Evolutionary conservation across 2,797 vertebrate genomes (phyloP).

Genomic region (Acanthopagrus latus): DNA sequence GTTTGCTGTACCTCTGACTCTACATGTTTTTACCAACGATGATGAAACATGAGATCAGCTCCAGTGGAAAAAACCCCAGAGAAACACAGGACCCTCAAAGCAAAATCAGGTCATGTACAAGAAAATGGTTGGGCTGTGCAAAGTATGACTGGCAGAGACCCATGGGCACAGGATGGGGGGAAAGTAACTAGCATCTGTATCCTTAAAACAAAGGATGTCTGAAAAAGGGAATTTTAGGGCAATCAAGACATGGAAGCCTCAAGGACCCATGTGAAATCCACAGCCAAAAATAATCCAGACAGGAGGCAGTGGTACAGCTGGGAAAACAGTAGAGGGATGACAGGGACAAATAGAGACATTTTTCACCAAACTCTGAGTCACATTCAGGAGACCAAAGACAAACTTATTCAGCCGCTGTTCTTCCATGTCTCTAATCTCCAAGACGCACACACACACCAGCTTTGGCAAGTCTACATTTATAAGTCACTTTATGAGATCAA

Average conservation of each 20-base stretch:
- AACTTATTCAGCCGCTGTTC: conserved; percentile 38
- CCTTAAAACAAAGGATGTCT: conserved; percentile 47
- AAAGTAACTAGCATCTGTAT: conserved; percentile 19
- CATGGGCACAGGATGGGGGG: conserved; percentile 21
- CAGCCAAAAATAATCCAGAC: conserved; percentile 56
- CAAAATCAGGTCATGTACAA: conserved; percentile 58
- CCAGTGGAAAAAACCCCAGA: conserved; percentile 34
- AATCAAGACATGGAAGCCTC: conserved; percentile 44
- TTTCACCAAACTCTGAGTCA: conserved; percentile 58
- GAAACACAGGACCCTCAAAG: conserved; percentile 34
- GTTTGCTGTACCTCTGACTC: conserved; percentile 24
- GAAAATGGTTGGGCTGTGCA: conserved; percentile 22
- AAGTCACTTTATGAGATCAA: conserved; percentile 8
- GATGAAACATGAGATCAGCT: conserved; percentile 53
- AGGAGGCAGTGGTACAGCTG: conserved; percentile 64
- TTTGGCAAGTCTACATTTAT: conserved; percentile 29
- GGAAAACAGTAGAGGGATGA: conserved; percentile 61
- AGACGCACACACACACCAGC: background rate
- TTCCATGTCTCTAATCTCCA: conserved; percentile 37
- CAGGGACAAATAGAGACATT: conserved; percentile 61
- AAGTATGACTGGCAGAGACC: conserved; percentile 42
- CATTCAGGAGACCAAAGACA: conserved; percentile 47
- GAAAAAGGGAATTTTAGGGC: conserved; percentile 37
- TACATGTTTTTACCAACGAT: conserved; percentile 41
- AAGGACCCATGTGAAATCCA: conserved; percentile 52